Evolutionary conservation across 2,888 invertebrate species (phyloP).

Genomic region (Ptilodon capucinus): DNA sequence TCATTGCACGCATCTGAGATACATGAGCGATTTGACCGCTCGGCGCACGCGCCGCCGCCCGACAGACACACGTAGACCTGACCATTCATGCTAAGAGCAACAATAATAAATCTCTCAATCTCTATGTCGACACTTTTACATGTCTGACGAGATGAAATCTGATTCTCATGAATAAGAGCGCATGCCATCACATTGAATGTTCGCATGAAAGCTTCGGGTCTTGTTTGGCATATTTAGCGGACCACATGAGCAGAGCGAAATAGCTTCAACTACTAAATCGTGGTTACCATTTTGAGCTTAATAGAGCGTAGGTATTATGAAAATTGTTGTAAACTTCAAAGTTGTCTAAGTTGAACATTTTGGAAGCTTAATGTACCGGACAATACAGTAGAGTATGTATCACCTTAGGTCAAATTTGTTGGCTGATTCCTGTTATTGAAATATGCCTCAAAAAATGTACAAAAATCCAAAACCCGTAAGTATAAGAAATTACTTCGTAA

Average conservation of each 20-base stretch:
- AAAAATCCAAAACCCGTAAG: not conserved
- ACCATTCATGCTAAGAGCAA: conserved; percentile 56
- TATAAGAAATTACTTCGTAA: conserved; percentile 11
- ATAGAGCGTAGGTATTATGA: not conserved
- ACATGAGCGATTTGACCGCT: conserved; percentile 55
- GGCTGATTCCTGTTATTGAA: too few relatives aligned
- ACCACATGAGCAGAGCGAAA: conserved; percentile 54
- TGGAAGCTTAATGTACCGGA: too few relatives aligned
- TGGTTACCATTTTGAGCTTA: not conserved
- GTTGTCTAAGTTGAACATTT: not conserved
- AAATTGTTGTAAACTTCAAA: not conserved
- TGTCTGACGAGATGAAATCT: conserved; percentile 61
- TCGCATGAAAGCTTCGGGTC: conserved; percentile 42
- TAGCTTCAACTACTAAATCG: conserved; percentile 17
- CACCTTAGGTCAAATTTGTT: too few relatives aligned
- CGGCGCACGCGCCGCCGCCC: conserved; percentile 63
- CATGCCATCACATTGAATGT: conserved; percentile 54
- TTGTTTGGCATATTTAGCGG: conserved; percentile 46
- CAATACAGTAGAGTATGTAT: too few relatives aligned
- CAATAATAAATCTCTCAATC: conserved; percentile 67
- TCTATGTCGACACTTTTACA: conserved; percentile 59
- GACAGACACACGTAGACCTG: conserved; percentile 50
- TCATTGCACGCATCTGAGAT: conserved; percentile 66
- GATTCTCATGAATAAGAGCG: conserved; percentile 65
- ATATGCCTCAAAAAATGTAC: too few relatives aligned